phyloP scores from a whole-genome alignment of 2,888 invertebrate species.

The Pedicia rivosa region DNA sequence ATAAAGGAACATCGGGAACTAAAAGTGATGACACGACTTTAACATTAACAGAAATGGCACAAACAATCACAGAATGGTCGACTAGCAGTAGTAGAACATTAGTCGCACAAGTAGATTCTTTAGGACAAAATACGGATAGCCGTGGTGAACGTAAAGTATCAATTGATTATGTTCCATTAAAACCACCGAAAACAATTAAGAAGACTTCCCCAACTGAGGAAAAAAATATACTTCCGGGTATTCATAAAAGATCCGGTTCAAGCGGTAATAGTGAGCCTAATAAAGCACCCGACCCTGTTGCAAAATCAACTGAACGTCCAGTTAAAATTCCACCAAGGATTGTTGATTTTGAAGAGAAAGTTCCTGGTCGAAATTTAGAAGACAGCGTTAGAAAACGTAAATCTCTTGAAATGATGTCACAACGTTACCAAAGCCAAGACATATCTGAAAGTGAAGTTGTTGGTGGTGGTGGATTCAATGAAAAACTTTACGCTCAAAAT shows the following conservation, averaged over 20 bases:
- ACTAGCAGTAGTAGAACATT: slow-evolving; percentile 64
- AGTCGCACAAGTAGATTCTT: slow-evolving; percentile 37
- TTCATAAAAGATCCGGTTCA: slow-evolving; percentile 23
- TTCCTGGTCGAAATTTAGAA: slow-evolving; percentile 15
- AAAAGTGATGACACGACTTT: slow-evolving; percentile 68
- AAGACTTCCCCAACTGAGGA: slow-evolving; percentile 22
- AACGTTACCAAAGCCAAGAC: slow-evolving; percentile 44
- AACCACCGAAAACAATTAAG: slow-evolving; percentile 21
- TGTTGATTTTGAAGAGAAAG: slow-evolving; percentile 15
- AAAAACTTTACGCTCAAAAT: slow-evolving; percentile 42
- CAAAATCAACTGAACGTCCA: slow-evolving; percentile 26
- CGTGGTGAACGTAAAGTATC: slow-evolving; percentile 13
- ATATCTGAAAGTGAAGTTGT: slow-evolving; percentile 31
- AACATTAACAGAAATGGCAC: slow-evolving; percentile 51
- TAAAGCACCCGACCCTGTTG: slow-evolving; percentile 11
- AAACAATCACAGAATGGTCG: slow-evolving; percentile 72
- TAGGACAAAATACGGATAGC: slow-evolving; percentile 12
- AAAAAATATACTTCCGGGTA: slow-evolving; percentile 20
- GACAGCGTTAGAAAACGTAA: slow-evolving; percentile 31
- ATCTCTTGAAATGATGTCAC: slow-evolving; percentile 33
- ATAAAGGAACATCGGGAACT: slow-evolving; percentile 44
- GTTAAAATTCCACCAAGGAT: slow-evolving; percentile 26
- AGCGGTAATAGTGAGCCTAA: slow-evolving; percentile 17
- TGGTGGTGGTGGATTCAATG: slow-evolving; percentile 35
- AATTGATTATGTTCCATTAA: slow-evolving; percentile 26